A percentile compares a stretch with the other conserved stretches of the same genome.
These are phyloP conservation scores for Cynaeus angustus DNA, from an alignment of 2,888 invertebrate species.

Conservation along the genomic window DNA sequence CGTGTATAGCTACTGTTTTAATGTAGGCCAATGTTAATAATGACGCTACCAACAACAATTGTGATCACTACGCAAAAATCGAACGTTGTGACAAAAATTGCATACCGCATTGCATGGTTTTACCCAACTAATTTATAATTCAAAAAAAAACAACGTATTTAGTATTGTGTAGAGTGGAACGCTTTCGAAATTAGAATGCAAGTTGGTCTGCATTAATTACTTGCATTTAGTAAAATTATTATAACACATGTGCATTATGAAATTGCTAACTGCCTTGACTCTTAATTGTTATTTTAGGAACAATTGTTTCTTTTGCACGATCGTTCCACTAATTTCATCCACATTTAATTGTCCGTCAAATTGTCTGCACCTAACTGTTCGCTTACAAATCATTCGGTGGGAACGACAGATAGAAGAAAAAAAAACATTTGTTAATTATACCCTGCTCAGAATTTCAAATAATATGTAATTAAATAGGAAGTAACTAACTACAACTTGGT, in stretches of 20 bases:
- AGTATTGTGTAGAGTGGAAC: constrained; percentile 37
- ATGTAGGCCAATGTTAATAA: constrained; percentile 46
- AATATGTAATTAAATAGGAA: constrained; percentile 35
- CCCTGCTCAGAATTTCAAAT: constrained; percentile 3
- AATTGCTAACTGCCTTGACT: constrained; percentile 38
- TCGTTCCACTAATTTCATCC: constrained; percentile 9
- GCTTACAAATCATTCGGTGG: constrained; percentile 22
- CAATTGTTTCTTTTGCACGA: constrained; percentile 15
- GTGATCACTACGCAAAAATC: constrained; percentile 20
- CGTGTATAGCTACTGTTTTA: constrained; percentile 38
- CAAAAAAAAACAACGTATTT: constrained; percentile 41
- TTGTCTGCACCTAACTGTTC: constrained; percentile 26
- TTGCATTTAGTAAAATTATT: constrained; percentile 46
- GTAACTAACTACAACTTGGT: constrained; percentile 37
- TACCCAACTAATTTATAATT: constrained; percentile 43
- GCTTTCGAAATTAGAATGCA: constrained; percentile 47
- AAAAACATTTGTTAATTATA: constrained; percentile 32
- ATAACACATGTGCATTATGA: constrained; percentile 38
- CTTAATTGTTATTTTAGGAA: constrained; percentile 32
- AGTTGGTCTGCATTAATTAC: constrained; percentile 43
- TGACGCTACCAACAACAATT: not conserved
- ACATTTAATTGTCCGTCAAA: constrained; percentile 30
- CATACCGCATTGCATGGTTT: constrained; percentile 27
- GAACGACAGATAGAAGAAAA: constrained; percentile 19
- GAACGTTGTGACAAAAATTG: constrained; percentile 30